Conservation (phyloP, 2,888 invertebrate genomes). For the Drosophila paracracens region DNA sequence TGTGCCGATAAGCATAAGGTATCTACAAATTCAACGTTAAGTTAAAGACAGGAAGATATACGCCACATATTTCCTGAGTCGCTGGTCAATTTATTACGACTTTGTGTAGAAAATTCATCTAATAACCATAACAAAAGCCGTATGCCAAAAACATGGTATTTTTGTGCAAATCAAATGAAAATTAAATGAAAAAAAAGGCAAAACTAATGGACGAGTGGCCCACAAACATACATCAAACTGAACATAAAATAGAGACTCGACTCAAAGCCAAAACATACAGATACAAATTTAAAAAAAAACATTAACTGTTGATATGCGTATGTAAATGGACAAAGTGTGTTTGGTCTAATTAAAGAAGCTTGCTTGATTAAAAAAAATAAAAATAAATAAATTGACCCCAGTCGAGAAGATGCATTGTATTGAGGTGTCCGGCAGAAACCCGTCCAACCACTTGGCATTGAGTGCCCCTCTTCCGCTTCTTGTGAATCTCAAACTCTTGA, state of each 20-base stretch:
- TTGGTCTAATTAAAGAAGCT: constrained; percentile 75
- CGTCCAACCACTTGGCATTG: constrained; percentile 74
- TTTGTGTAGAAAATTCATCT: constrained; percentile 41
- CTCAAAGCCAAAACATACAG: constrained; percentile 6
- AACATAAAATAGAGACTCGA: constrained; percentile 1
- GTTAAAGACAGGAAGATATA: constrained; percentile 30
- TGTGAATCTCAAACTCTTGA: constrained; percentile 15
- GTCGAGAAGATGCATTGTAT: constrained; percentile 45
- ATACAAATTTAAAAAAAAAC: constrained; percentile 12
- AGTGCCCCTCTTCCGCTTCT: constrained; percentile 32
- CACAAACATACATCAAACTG: constrained; percentile 67
- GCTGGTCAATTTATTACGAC: constrained; percentile 7
- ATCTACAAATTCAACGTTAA: neutral
- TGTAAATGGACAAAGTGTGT: constrained; percentile 52
- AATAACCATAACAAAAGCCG: constrained; percentile 47
- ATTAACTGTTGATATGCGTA: constrained; percentile 55
- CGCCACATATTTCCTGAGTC: constrained; percentile 29
- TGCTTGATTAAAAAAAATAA: constrained; percentile 19
- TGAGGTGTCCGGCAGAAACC: constrained; percentile 54
- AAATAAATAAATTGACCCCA: constrained; percentile 33
- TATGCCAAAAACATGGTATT: constrained; percentile 23
- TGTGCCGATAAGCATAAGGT: no score
- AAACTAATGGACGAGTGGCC: constrained; percentile 61
- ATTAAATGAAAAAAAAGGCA: constrained; percentile 5
- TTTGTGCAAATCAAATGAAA: constrained; percentile 2